Percentiles rank a stretch among this genome's conserved stretches.
Evolutionary conservation across 2,113 vertebrate genomes (phyloP).

Genomic region (Terrapene triunguis): DNA sequence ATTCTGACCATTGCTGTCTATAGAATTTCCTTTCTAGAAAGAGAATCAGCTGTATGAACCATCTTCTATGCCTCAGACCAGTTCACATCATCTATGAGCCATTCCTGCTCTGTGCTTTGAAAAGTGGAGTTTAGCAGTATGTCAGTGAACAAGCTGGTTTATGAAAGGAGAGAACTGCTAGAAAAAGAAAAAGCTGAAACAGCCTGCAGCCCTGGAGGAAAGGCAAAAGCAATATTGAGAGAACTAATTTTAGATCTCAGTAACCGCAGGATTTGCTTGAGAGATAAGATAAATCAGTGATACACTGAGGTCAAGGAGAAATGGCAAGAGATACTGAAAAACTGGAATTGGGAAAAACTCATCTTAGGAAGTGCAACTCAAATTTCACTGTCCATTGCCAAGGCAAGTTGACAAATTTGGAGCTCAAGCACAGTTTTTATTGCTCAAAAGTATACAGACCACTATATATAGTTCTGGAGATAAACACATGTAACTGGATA

Average conservation of each 20-base stretch:
- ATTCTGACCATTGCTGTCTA: not conserved
- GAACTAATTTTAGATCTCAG: constrained; percentile 5
- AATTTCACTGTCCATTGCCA: not conserved
- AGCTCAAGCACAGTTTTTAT: not conserved
- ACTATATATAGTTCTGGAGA: constrained; percentile 54
- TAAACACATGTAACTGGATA: constrained; percentile 21
- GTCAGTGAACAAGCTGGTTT: constrained; percentile 65
- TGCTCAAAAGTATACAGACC: not conserved
- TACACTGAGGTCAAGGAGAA: not conserved
- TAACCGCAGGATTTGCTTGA: not conserved
- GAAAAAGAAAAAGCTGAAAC: constrained; percentile 29
- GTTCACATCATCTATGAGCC: not conserved
- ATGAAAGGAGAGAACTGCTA: constrained; percentile 37
- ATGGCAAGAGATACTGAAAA: constrained; percentile 6
- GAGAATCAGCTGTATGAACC: not conserved
- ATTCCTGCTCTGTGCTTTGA: constrained; percentile 30
- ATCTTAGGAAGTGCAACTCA: constrained; percentile 34
- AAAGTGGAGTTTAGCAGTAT: constrained; percentile 29
- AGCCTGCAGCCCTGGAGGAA: constrained; percentile 1
- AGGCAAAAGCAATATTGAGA: not conserved
- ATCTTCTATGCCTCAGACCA: not conserved
- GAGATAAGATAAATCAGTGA: not conserved
- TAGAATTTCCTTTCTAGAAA: not conserved
- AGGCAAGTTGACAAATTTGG: not conserved
- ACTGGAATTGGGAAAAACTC: not conserved